Evolutionary conservation across 2,797 vertebrate species (phyloP), one percentile per base, ranked within the genome.

Genomic region (Aldrovandia affinis): DNA sequence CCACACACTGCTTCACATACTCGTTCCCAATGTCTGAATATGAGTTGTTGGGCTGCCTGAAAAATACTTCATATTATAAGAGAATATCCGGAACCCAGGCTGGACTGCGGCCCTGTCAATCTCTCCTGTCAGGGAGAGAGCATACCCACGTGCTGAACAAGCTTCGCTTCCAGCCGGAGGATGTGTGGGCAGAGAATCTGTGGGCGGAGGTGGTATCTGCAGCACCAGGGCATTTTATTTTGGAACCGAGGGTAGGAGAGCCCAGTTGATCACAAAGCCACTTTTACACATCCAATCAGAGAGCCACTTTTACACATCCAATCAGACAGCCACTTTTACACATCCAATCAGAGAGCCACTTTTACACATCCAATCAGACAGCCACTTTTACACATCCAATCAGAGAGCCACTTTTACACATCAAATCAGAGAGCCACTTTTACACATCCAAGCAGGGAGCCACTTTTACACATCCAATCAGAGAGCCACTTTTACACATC

Each of bases 1-100:
- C 94, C 93, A 94, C 94, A 91, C 89, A 95, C 91, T 90, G 94
- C 89, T 94, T 90, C 90, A 91, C 68, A 9, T 42, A 42, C 65
- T 73, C 36, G 18, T 73, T 73, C 36, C 39, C 33, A 73, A 73
- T 39, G 39, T 73, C 4, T 42, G 6, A 73, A 73, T 83, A 88
- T 86, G 91, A 22, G 90, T 88, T 85, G 89, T 90, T 88, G 86
- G 86, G 88, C 88, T 90, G 93, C 93, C 92, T 92, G 93, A 61
- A 61, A 59, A 59, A 59, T 7, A n/a, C 57, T 22, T 61, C 3
- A 61, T 3, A 9, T 70, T 0, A 36, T 20, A 36, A 70, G 30
- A 36, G 15, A 9, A 42, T 33, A 20, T 73, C 33, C 68, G 22
- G 68, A 42, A 22, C 22, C 12, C 30, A 39, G 36, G 36, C 68